Conservation (phyloP, 2,888 invertebrate genomes). For the Xestia ashworthii region DNA sequence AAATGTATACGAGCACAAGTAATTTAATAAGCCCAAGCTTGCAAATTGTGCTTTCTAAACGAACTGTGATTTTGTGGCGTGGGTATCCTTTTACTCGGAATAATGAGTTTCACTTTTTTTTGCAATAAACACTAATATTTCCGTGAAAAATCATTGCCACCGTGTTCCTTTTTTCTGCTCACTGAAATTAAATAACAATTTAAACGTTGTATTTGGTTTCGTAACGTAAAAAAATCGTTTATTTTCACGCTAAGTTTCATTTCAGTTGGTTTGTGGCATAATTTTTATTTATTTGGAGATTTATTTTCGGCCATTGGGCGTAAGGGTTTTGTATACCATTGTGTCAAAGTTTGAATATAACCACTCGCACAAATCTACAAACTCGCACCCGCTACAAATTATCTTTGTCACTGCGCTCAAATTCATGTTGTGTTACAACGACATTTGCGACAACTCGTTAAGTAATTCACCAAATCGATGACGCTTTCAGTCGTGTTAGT, state of each 20-base stretch:
- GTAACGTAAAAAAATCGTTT: no score
- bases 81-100: no score
- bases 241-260: no score
- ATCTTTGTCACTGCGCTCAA: not conserved
- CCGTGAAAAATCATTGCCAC: not conserved
- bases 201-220: no score
- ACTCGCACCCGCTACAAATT: not conserved
- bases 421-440: not conserved
- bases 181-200: not conserved
- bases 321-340: no score
- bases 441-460: not conserved
- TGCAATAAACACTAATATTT: not conserved
- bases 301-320: no score
- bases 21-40: not conserved
- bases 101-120: not conserved
- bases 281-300: no score
- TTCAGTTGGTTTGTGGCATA: no score
- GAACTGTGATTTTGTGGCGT: not conserved
- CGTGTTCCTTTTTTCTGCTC: not conserved
- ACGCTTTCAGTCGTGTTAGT: no score
- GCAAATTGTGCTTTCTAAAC: not conserved
- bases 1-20: no score
- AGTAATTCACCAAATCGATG: not conserved
- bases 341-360: not conserved
- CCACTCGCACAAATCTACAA: no score